Percentiles rank a stretch among this genome's conserved stretches.
Evolutionary conservation across 2,797 vertebrate genomes (phyloP).

Genomic region (Pseudochirops corinnae): DNA sequence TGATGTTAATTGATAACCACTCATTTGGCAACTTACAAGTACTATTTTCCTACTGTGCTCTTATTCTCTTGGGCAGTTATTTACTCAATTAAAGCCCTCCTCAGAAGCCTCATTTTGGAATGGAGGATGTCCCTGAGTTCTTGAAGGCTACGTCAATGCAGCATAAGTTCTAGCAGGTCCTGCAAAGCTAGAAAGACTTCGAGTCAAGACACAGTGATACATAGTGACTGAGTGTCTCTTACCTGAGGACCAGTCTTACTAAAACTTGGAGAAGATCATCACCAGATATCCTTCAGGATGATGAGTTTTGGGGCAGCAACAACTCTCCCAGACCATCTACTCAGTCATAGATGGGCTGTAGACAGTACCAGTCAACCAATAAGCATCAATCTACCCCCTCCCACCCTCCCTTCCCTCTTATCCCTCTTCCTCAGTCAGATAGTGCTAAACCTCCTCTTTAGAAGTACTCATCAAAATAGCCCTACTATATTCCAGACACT

Average conservation of each 20-base stretch:
- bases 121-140: not conserved
- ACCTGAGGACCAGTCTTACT: not conserved
- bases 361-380: not conserved
- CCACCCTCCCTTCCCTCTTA: conserved; percentile 51
- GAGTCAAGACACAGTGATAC: not conserved
- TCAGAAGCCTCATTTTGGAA: not conserved
- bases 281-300: not conserved
- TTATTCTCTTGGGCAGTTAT: not conserved
- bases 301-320: not conserved
- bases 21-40: not conserved
- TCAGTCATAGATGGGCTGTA: not conserved
- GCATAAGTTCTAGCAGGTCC: not conserved
- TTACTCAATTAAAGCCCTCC: not conserved
- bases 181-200: not conserved
- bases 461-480: conserved; percentile 63
- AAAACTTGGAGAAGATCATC: not conserved
- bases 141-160: not conserved
- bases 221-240: not conserved
- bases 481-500: not conserved
- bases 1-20: not conserved
- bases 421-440: conserved; percentile 59
- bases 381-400: conserved; percentile 45
- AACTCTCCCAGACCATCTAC: not conserved
- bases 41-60: not conserved
- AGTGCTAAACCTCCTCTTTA: conserved; percentile 55